phyloP scores from a whole-genome alignment of 2,888 invertebrate genomes.

The Pachydiplax longipennis region DNA sequence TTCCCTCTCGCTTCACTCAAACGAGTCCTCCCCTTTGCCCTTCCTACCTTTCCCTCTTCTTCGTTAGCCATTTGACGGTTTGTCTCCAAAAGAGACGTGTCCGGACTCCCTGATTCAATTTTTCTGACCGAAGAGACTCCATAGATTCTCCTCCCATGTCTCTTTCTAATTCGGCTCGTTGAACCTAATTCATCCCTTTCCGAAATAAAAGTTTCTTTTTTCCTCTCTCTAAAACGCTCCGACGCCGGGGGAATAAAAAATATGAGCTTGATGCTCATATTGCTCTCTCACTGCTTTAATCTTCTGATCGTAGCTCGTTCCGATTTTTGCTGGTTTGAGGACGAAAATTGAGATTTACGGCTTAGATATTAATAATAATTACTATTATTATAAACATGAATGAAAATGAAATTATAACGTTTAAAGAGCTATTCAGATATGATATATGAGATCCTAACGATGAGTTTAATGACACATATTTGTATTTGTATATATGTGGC shows the following conservation, averaged over 20 bases:
- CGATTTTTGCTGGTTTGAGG: too few relatives aligned
- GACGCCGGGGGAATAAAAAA: background rate
- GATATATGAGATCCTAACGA: too few relatives aligned
- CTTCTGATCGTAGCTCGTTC: too few relatives aligned
- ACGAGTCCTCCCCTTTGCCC: background rate
- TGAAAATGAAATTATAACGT: too few relatives aligned
- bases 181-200: background rate
- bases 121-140: background rate
- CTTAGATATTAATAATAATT: too few relatives aligned
- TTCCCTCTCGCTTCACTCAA: background rate
- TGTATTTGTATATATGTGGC: too few relatives aligned
- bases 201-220: background rate
- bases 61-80: slow-evolving; percentile 21
- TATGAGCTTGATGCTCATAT: background rate
- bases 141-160: background rate
- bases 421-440: too few relatives aligned
- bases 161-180: background rate
- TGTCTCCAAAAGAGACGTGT: background rate
- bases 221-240: background rate
- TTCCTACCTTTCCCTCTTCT: background rate
- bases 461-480: too few relatives aligned
- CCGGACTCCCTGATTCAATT: slow-evolving; percentile 3
- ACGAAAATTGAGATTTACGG: too few relatives aligned
- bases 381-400: too few relatives aligned
- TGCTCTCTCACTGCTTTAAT: too few relatives aligned